phyloP scores from a whole-genome alignment of 2,797 vertebrate species.

The Intellagama lesueurii region DNA sequence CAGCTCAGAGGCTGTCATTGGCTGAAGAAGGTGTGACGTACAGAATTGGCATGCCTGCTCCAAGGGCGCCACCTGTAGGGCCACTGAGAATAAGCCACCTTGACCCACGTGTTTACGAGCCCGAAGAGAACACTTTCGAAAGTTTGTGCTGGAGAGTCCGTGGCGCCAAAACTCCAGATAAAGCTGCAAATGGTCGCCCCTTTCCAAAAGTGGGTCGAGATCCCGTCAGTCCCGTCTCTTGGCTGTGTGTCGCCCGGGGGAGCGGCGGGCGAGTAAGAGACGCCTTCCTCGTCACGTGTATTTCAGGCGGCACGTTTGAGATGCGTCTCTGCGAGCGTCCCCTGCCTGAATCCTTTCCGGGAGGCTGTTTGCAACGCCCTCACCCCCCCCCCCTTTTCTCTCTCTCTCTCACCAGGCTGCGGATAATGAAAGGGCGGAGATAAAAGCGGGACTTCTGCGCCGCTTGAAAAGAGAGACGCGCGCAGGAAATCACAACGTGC shows the following conservation, averaged over 20 bases:
- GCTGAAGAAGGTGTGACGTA: neutral
- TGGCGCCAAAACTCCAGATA: neutral
- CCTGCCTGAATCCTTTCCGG: neutral
- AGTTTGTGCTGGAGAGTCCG: neutral
- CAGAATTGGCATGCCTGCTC: too few relatives aligned
- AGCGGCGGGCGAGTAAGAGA: neutral
- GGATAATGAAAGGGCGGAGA: neutral
- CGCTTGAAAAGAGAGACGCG: neutral
- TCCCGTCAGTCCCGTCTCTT: too few relatives aligned
- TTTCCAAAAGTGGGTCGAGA: neutral
- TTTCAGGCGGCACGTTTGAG: too few relatives aligned
- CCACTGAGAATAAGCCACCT: fast-evolving
- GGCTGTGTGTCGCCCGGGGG: neutral
- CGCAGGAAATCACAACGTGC: neutral
- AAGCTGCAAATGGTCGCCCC: too few relatives aligned
- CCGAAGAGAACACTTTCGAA: neutral
- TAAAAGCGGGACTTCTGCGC: neutral
- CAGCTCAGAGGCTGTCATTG: neutral
- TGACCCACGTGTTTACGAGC: neutral
- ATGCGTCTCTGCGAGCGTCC: neutral
- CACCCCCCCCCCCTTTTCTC: neutral
- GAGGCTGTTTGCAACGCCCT: neutral
- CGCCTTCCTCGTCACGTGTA: neutral
- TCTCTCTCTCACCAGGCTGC: neutral
- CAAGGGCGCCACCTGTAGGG: neutral